Conservation (phyloP, 2,888 invertebrate species). For the Pristionchus japonicus region DNA sequence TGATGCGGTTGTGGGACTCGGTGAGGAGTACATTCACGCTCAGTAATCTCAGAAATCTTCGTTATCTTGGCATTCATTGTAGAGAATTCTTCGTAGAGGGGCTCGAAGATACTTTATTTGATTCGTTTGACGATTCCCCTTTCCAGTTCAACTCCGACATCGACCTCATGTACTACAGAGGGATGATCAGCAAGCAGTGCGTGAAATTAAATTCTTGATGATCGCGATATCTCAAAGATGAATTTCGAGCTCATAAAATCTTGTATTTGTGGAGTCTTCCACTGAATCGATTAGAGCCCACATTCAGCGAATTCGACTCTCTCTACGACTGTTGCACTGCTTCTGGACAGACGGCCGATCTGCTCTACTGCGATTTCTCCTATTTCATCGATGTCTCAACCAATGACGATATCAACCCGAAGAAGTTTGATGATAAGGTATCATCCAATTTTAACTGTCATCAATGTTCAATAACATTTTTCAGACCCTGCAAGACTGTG, state of each 20-base stretch:
- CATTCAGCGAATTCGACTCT: conserved; percentile 59
- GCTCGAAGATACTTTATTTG: no score
- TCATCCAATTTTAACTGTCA: no score
- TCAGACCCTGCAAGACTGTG: conserved; percentile 52
- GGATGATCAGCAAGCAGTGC: conserved; percentile 63
- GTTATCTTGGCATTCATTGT: no score
- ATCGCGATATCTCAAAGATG: no score
- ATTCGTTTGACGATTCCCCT: no score
- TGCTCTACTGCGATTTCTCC: conserved; percentile 61
- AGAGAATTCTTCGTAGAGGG: no score
- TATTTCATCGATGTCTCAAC: conserved; percentile 62
- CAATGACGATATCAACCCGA: conserved; percentile 63
- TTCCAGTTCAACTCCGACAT: conserved; percentile 61
- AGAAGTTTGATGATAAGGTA: conserved; percentile 47
- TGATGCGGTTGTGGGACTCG: conserved; percentile 54
- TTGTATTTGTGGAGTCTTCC: no score
- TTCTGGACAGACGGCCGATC: conserved; percentile 48
- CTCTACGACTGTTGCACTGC: conserved; percentile 57
- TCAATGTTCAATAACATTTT: no score
- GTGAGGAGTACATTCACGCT: no score
- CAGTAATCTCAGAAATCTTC: no score
- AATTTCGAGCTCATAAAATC: no score
- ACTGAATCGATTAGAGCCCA: no score
- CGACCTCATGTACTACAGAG: conserved; percentile 63
- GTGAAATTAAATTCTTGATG: not conserved